Evolutionary conservation across 2,113 vertebrate genomes (phyloP), one percentile per base, ranked within the genome.

Genomic region (Setophaga kirtlandii): DNA sequence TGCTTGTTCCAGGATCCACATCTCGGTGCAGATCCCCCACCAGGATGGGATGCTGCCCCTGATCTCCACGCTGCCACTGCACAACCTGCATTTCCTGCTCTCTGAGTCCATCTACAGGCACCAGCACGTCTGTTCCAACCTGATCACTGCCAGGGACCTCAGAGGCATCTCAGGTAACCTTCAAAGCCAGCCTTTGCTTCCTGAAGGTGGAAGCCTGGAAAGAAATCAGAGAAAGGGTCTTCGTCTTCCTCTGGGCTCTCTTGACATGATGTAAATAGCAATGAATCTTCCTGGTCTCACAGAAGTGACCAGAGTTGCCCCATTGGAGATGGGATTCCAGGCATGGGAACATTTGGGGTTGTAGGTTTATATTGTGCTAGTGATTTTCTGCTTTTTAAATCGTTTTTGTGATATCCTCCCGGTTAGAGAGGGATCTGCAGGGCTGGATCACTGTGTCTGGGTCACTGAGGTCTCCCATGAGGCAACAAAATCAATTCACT

Each of bases 21-120:
- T 99, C 83, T 99, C 99, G 0, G 99, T 99, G 93, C 99, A 99
- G 98, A 99, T 99, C 89, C 99, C 99, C 12, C 99, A 99, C 87
- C 99, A 99, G 97, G 99, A 99, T 3, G 99, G 99, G 4, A 99
- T 99, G 99, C 98, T 99, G 89, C 99, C 99, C 7, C 98, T 99
- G 60, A 98, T 99, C 96, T 99, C 99, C 92, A 99, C 99, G 41
- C 98, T 99, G 98, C 99, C 99, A 0, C 95, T 99, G 81, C 99
- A 99, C 98, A 99, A 99, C 92, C 97, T 99, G 86, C 99, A 99
- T 76, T 99, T 99, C 95, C 98, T 99, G 22, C 97, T 99, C 30
- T 99, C 99, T 0, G 99, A 99, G 97, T 99, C 99, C 42, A 99
- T 99, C 97, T 99, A 99, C 96, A 98, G 99, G 69, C 99, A 99